Conservation (phyloP, 1,140 invertebrate species). For the Lysiphlebus fabarum region DNA sequence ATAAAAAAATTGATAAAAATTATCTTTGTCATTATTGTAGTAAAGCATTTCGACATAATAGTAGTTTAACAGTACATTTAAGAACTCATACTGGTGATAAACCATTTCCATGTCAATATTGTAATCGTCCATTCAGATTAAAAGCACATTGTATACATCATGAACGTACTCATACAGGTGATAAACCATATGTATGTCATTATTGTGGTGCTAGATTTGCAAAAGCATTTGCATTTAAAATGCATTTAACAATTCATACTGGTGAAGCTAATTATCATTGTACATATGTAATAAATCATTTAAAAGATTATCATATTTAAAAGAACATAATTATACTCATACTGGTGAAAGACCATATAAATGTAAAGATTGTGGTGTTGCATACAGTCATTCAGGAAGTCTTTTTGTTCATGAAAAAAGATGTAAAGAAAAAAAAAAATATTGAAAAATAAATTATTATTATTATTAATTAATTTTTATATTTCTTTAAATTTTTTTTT, state of each 20-base stretch:
- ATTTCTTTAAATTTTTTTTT: no score
- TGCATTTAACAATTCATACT: constrained; percentile 49
- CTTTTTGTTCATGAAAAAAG: constrained; percentile 50
- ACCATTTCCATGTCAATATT: constrained; percentile 68
- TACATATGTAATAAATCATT: constrained; percentile 58
- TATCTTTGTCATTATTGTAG: constrained; percentile 50
- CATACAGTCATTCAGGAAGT: constrained; percentile 49
- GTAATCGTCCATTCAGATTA: constrained; percentile 64
- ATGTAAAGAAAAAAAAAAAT: constrained; percentile 39
- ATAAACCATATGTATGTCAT: constrained; percentile 60
- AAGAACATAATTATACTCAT: constrained; percentile 61
- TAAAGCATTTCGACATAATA: constrained; percentile 48
- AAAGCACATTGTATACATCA: constrained; percentile 56
- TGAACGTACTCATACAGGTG: constrained; percentile 61
- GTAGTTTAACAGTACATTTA: constrained; percentile 61
- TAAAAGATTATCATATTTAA: constrained; percentile 55
- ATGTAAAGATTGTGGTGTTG: constrained; percentile 65
- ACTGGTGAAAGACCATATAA: constrained; percentile 76
- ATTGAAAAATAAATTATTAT: neutral
- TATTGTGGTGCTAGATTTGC: constrained; percentile 54
- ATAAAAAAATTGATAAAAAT: constrained; percentile 44
- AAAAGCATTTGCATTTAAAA: constrained; percentile 54
- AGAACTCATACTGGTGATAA: constrained; percentile 70
- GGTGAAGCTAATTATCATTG: constrained; percentile 51
- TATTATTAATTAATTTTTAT: no score